Evolutionary conservation across 2,888 invertebrate genomes (phyloP).

Genomic region (Ganaspis brasiliensis): DNA sequence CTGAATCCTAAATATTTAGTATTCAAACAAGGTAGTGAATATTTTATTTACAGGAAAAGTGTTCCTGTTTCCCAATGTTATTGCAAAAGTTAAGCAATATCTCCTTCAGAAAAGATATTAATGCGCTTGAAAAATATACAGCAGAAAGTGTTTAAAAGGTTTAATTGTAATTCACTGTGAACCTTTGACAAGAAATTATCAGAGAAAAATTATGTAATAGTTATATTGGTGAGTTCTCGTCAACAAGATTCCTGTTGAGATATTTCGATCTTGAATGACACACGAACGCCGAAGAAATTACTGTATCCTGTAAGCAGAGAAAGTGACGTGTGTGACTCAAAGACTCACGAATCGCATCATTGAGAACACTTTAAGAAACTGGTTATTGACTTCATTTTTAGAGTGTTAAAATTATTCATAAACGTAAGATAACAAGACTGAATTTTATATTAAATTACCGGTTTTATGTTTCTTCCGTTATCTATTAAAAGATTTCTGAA

Average conservation of each 20-base stretch:
- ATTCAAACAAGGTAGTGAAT: neutral
- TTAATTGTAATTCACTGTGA: neutral
- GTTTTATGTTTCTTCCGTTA: too few species aligned
- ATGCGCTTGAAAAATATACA: neutral
- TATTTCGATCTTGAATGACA: slow-evolving; percentile 20
- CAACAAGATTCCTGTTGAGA: slow-evolving; percentile 33
- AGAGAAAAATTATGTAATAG: slow-evolving; percentile 9
- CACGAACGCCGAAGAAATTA: slow-evolving; percentile 10
- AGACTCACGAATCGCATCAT: slow-evolving; percentile 37
- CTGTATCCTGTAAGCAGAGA: slow-evolving; percentile 15
- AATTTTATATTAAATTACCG: too few species aligned
- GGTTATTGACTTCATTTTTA: neutral
- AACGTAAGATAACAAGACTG: neutral
- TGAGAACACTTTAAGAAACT: slow-evolving; percentile 9
- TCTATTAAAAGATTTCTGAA: too few species aligned
- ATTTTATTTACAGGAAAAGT: neutral
- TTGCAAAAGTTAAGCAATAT: neutral
- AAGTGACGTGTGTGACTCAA: slow-evolving; percentile 30
- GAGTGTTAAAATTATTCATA: neutral
- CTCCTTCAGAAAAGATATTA: neutral
- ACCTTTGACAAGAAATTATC: slow-evolving; percentile 6
- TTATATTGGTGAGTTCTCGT: neutral
- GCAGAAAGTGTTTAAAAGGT: neutral
- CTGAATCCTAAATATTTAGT: neutral
- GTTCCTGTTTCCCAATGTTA: neutral